Evolutionary conservation across 2,797 vertebrate genomes (phyloP).

Genomic region (Zalophus californianus): DNA sequence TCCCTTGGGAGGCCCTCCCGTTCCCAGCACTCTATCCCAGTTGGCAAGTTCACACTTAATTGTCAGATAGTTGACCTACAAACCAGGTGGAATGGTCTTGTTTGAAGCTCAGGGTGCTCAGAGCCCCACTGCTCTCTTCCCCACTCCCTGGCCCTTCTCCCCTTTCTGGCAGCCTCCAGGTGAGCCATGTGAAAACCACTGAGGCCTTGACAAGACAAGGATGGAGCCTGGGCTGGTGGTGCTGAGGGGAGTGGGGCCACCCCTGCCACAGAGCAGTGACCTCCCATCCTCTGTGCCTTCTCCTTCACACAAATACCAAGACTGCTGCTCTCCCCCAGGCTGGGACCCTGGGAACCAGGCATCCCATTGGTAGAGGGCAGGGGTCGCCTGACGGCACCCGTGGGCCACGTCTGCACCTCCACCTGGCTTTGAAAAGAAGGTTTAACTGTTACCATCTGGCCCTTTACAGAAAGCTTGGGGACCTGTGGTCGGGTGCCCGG

Average conservation of each 20-base stretch:
- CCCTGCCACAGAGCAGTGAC: rapidly evolving
- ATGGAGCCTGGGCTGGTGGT: background rate
- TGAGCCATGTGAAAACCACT: background rate
- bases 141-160: background rate
- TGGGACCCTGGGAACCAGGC: background rate
- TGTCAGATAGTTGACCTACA: background rate
- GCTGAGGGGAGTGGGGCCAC: too few relatives aligned
- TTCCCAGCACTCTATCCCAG: background rate
- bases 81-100: background rate
- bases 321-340: background rate
- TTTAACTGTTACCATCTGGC: background rate
- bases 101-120: background rate
- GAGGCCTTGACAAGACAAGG: background rate
- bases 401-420: background rate
- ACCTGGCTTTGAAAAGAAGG: background rate
- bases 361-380: background rate
- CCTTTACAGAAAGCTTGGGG: background rate
- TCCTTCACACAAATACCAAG: background rate
- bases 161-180: background rate
- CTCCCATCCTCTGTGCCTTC: background rate
- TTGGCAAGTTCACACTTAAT: background rate
- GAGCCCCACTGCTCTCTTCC: background rate
- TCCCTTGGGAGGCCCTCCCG: background rate
- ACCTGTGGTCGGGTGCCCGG: background rate
- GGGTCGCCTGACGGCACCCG: rapidly evolving